Evolutionary conservation across 2,888 invertebrate species (phyloP), one percentile per base, ranked within the genome.

Genomic region (Thereva unica): DNA sequence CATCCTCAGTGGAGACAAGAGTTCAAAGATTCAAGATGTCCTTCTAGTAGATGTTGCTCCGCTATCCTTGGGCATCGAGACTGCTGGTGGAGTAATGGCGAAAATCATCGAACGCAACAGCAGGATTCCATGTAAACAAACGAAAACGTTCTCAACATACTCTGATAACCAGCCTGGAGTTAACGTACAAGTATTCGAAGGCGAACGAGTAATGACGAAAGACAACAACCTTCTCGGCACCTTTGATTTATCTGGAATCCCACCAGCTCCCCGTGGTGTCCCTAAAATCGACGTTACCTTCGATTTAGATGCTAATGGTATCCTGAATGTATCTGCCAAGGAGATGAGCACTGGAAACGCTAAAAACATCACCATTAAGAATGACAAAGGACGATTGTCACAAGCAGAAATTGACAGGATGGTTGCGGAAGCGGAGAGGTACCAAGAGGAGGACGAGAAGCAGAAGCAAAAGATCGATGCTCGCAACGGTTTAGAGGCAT

Each of bases 171-270:
- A 93, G 78, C 85, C 89, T 0, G 89, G 85, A 0, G 90, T 91
- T 52, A 86, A 86, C 35, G 86, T 91, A 68, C 88, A 89, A 77
- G 89, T 89, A 10, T 88, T 85, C 76, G 89, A 92, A 77, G 91
- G 91, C 40, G 91, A 91, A 79, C 83, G 92, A 44, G 92, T 93
- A 52, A 91, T 95, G 93, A 95, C 95, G 71, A 93, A 91, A 76
- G 95, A 95, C 80, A 96, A 96, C 84, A 93, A 97, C 80, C 84
- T 94, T 52, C 86, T 98, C 70, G 97, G 97, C 66, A 97, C 93
- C 78, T 98, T 98, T 81, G 95, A 97, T 80, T 85, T 98, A 63
- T 91, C 92, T 5, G 96, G 96, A 42, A 97, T 97, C 76, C 95
- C 97, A 1, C 96, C 97, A n/a, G 93, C 92, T 77, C 97, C 89